Percentiles rank a stretch among this genome's conserved stretches.
These are phyloP conservation scores for Auanema freiburgensis DNA, from an alignment of 2,888 invertebrate genomes.

Conservation along the genomic window DNA sequence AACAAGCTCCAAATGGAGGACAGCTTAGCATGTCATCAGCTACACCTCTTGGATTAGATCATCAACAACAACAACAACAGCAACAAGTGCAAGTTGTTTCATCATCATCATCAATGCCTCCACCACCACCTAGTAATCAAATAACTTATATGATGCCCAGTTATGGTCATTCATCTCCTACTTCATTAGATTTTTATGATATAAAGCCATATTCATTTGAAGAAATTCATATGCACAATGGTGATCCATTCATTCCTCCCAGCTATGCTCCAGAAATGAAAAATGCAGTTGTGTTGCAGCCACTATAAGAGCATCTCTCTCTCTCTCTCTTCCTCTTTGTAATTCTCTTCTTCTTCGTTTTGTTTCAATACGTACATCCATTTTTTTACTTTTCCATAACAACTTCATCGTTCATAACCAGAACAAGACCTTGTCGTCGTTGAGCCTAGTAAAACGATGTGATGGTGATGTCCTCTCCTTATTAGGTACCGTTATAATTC, in stretches of 20 bases:
- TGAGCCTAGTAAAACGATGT: no score
- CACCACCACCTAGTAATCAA: slow-evolving; percentile 7
- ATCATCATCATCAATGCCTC: neutral
- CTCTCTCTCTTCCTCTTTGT: neutral
- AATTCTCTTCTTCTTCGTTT: slow-evolving; percentile 11
- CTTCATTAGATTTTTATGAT: slow-evolving; percentile 24
- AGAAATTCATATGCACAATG: slow-evolving; percentile 26
- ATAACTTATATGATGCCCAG: slow-evolving; percentile 24
- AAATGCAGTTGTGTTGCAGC: slow-evolving; percentile 60
- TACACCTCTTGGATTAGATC: slow-evolving; percentile 20
- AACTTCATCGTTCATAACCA: no score
- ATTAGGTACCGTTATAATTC: no score
- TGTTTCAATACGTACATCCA: slow-evolving; percentile 16
- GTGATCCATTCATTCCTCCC: slow-evolving; percentile 61
- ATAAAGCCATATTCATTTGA: slow-evolving; percentile 25
- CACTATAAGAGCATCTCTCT: slow-evolving; percentile 40
- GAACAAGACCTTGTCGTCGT: no score
- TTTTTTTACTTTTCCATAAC: no score
- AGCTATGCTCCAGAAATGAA: slow-evolving; percentile 60
- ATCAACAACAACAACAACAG: slow-evolving; percentile 9
- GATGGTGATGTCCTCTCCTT: no score
- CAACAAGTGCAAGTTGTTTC: slow-evolving; percentile 12
- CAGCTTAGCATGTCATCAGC: slow-evolving; percentile 5
- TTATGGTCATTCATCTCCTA: slow-evolving; percentile 26
- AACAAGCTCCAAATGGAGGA: neutral